These are phyloP conservation scores for Sapayoa aenigma DNA, from an alignment of 2,113 vertebrate species.

Conservation along the genomic window DNA sequence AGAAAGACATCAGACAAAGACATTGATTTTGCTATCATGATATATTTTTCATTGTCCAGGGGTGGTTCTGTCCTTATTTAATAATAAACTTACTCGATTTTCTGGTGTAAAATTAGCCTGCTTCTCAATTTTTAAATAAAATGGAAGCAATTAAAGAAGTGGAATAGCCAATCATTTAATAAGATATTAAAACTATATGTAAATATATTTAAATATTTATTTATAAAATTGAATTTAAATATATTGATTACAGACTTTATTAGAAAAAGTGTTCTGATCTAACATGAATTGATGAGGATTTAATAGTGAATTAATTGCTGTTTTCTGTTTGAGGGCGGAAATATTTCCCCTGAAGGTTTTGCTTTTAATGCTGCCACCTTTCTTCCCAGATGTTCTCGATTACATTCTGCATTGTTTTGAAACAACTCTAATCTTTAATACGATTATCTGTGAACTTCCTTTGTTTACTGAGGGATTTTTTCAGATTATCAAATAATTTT, in stretches of 20 bases:
- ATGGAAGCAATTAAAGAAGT: neutral
- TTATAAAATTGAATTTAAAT: neutral
- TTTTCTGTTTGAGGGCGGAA: neutral
- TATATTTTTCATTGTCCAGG: neutral
- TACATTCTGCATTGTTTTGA: constrained; percentile 40
- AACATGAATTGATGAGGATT: constrained; percentile 16
- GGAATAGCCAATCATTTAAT: neutral
- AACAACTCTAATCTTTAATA: constrained; percentile 58
- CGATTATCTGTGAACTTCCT: constrained; percentile 41
- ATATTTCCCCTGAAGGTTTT: constrained; percentile 1
- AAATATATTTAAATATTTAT: neutral
- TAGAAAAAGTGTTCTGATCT: neutral
- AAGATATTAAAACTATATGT: neutral
- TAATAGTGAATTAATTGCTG: neutral
- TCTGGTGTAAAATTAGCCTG: neutral
- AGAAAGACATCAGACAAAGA: neutral
- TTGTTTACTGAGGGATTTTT: constrained; percentile 60
- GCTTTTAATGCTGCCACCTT: neutral
- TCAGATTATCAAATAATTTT: constrained; percentile 34
- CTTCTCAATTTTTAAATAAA: neutral
- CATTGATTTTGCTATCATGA: neutral
- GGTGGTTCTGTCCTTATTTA: neutral
- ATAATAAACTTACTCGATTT: neutral
- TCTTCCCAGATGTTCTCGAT: neutral
- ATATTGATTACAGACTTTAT: neutral